Base-by-base conservation (phyloP, 2,797 vertebrate species). In the Adelosebastes latens region DNA sequence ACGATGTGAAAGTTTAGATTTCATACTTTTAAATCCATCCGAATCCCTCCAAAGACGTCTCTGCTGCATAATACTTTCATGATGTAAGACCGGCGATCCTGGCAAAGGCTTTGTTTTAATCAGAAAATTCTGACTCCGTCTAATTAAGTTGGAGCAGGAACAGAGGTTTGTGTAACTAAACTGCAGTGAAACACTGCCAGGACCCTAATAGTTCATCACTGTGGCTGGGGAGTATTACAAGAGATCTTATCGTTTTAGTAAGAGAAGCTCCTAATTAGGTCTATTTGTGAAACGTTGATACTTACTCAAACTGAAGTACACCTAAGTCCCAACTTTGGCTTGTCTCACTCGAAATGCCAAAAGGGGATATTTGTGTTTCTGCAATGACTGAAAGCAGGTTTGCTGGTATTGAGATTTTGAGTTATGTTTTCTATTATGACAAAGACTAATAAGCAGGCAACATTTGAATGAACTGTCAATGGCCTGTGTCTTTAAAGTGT, bases 121-220 rank as follows among this genome's bases (percentile, higher is more conserved):
- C 87, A 87, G 82, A 88, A 87, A 86, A 86, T 70, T 90, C 82
- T 75, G 83, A 84, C 80, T 90, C 75, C 8, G 67, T 72, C 85
- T 84, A 90, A 90, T 90, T 84, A 86, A 59, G 61, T 62, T 88
- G 88, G 86, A 87, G 73, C 59, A 61, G 64, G 77, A 93, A 89
- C 73, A 87, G 76, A 88, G 73, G 63, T 81, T 68, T 79, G 70
- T 75, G 68, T 73, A 78, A 58, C 81, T 76, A 72, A 84, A 76
- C 63, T 80, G 76, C 79, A 2, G 46, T 49, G 83, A 86, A 86
- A 75, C 59, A 11, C 70, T 78, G 80, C 82, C 87, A 88, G 76
- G 77, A 83, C 86, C 70, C 42, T 49, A 78, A 72, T 76, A 72
- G 78, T 70, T 70, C 62, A 85, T 83, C 85, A 73, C 81, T 86